Percentiles rank a stretch among this genome's conserved stretches.
Evolutionary conservation across 92 coral and sea anemone species (phyloP).

Genomic region (Diadumene lineata): DNA sequence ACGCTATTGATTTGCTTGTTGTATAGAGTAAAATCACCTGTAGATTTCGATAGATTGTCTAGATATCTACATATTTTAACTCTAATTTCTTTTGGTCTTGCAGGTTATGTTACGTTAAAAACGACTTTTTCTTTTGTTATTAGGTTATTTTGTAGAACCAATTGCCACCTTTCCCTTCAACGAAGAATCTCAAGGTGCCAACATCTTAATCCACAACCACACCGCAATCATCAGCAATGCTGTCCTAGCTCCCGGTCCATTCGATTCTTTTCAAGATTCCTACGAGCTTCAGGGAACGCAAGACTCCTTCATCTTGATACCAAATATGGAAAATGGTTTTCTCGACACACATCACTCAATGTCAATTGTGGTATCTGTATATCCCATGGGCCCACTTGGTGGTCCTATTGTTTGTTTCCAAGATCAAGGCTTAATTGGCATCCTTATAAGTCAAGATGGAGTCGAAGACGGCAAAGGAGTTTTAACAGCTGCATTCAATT

Average conservation of each 20-base stretch:
- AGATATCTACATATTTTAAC: too few species aligned
- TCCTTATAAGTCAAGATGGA: constrained; percentile 66
- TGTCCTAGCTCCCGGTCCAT: constrained; percentile 44
- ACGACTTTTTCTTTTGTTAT: too few species aligned
- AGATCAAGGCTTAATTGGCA: constrained; percentile 43
- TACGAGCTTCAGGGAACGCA: constrained; percentile 54
- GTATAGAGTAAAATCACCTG: too few species aligned
- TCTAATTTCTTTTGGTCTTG: too few species aligned
- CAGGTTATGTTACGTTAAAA: too few species aligned
- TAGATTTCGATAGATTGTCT: too few species aligned
- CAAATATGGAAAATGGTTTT: constrained; percentile 39
- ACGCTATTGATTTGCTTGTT: too few species aligned
- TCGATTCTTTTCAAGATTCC: constrained; percentile 40
- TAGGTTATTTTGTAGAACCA: constrained; percentile 43
- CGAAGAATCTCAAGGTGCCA: constrained; percentile 22
- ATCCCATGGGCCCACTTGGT: constrained; percentile 54
- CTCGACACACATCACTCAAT: constrained; percentile 70
- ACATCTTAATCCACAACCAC: constrained; percentile 39
- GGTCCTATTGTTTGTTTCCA: constrained; percentile 73
- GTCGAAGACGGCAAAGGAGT: constrained; percentile 45
- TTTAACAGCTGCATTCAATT: constrained; percentile 41
- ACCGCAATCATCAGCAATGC: constrained; percentile 11
- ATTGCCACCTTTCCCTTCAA: constrained; percentile 67
- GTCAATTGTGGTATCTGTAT: constrained; percentile 56
- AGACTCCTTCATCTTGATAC: constrained; percentile 63